Conservation (phyloP, 2,888 invertebrate species). For the Platycheirus rosarum region DNA sequence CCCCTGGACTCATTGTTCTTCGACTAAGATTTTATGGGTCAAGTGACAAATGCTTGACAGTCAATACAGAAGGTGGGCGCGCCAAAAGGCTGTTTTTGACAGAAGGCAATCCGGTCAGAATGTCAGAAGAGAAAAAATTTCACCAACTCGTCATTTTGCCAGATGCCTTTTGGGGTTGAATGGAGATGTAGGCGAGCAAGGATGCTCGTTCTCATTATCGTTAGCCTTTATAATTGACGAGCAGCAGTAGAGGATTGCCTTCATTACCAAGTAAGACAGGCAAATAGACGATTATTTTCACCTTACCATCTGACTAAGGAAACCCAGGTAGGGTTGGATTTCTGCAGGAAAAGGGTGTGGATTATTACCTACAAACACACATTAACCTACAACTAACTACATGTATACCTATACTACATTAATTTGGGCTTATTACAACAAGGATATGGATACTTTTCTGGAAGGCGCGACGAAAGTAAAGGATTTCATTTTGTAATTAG, state of each 20-base stretch:
- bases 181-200: neutral
- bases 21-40: conserved; percentile 65
- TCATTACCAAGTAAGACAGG: conserved; percentile 67
- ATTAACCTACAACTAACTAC: neutral
- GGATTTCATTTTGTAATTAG: conserved; percentile 68
- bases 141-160: conserved; percentile 22
- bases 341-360: conserved; percentile 33
- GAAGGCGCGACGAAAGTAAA: conserved; percentile 25
- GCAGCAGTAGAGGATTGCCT: conserved; percentile 45
- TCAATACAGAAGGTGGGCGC: conserved; percentile 33
- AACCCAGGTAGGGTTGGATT: conserved; percentile 14
- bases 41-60: conserved; percentile 68
- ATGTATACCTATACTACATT: conserved; percentile 38
- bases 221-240: conserved; percentile 65
- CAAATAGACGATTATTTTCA: conserved; percentile 63
- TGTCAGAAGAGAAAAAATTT: conserved; percentile 18
- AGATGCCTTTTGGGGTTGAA: neutral
- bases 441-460: neutral
- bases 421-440: conserved; percentile 62
- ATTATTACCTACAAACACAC: conserved; percentile 22
- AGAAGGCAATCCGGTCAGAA: conserved; percentile 37
- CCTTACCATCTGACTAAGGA: conserved; percentile 39
- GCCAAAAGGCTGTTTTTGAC: conserved; percentile 4
- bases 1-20: conserved; percentile 45
- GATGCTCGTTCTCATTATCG: conserved; percentile 52